Evolutionary conservation across 2,888 invertebrate genomes (phyloP).

Genomic region (Uropetala carovei): DNA sequence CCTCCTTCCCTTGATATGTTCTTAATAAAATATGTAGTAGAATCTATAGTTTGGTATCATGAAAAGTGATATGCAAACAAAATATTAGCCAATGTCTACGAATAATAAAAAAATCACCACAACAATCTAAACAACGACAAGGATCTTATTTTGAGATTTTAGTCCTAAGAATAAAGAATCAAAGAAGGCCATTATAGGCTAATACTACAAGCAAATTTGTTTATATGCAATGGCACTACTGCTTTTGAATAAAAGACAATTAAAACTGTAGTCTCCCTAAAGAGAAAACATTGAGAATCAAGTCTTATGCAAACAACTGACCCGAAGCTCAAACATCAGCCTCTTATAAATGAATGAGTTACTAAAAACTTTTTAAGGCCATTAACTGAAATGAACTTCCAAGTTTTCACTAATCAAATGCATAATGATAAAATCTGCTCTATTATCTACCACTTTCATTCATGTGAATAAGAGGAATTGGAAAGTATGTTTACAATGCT

Average conservation of each 20-base stretch:
- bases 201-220: constrained; percentile 42
- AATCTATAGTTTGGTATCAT: constrained; percentile 30
- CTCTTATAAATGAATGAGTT: background rate
- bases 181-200: background rate
- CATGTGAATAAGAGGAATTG: constrained; percentile 31
- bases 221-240: constrained; percentile 49
- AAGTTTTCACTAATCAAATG: constrained; percentile 44
- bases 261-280: constrained; percentile 12
- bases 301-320: constrained; percentile 41
- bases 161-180: constrained; percentile 5
- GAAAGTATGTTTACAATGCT: constrained; percentile 41
- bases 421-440: constrained; percentile 51
- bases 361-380: constrained; percentile 49
- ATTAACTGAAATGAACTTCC: constrained; percentile 43
- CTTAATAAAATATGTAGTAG: constrained; percentile 25
- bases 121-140: constrained; percentile 41
- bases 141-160: constrained; percentile 33
- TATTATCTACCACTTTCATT: constrained; percentile 38
- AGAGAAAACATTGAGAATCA: constrained; percentile 45
- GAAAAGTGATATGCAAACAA: constrained; percentile 55
- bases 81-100: background rate
- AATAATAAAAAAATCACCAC: constrained; percentile 30
- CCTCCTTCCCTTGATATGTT: constrained; percentile 52
- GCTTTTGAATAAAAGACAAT: constrained; percentile 29
- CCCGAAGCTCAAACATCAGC: constrained; percentile 43